A percentile compares a stretch with the other conserved stretches of the same genome.
Evolutionary conservation across 2,113 vertebrate genomes (phyloP).

Genomic region (Nymphicus hollandicus): DNA sequence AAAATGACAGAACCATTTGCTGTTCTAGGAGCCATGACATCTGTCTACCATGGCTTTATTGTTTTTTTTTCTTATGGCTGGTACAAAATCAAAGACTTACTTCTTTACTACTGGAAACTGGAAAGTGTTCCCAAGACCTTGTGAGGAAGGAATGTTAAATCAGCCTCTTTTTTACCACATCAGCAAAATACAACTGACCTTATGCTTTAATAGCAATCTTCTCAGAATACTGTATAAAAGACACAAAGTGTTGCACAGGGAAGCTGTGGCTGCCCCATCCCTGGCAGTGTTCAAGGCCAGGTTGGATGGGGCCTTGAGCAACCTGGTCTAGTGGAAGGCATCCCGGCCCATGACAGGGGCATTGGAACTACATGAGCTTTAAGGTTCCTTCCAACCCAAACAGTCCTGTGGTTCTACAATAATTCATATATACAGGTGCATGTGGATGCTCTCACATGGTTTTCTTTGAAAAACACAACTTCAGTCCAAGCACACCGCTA

Average conservation of each 20-base stretch:
- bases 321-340: background rate
- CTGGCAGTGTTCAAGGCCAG: background rate
- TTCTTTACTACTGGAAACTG: background rate
- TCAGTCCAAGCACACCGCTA: background rate
- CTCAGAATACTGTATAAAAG: background rate
- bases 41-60: background rate
- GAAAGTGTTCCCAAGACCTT: background rate
- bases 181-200: background rate
- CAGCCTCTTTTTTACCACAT: background rate
- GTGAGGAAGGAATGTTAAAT: background rate
- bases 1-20: background rate
- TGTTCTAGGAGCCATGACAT: background rate
- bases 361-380: background rate
- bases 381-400: background rate
- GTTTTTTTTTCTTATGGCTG: background rate
- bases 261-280: background rate
- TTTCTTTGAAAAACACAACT: fast-evolving
- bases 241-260: background rate
- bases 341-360: background rate
- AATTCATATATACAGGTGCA: background rate
- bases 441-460: background rate
- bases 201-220: background rate
- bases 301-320: background rate
- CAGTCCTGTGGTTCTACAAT: background rate
- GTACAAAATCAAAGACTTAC: background rate